These are phyloP conservation scores for Colletes gigas DNA, from an alignment of 1,140 invertebrate genomes.

Conservation along the genomic window DNA sequence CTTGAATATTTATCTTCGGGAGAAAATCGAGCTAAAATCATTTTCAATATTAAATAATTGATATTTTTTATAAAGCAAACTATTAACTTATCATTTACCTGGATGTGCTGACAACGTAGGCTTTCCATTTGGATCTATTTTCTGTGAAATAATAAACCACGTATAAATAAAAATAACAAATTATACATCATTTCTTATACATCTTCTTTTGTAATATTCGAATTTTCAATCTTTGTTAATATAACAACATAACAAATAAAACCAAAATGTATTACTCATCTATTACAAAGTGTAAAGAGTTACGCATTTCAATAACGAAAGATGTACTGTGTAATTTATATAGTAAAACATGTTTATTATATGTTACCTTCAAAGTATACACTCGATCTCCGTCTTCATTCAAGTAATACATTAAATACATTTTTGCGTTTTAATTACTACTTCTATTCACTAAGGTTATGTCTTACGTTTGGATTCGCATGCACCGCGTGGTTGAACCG, in stretches of 20 bases:
- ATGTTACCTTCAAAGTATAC: conserved; percentile 87
- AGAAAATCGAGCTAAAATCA: conserved; percentile 92
- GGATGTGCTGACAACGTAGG: conserved; percentile 95
- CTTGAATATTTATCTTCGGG: conserved; percentile 97
- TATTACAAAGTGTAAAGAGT: too few relatives aligned
- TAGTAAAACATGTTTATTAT: conserved; percentile 15
- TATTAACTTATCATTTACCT: conserved; percentile 77
- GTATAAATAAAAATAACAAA: background rate
- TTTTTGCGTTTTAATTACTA: conserved; percentile 73
- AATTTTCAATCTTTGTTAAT: background rate
- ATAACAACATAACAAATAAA: conserved; percentile 25
- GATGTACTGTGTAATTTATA: background rate
- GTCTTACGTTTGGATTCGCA: background rate
- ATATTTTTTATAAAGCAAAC: background rate
- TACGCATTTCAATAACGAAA: too few relatives aligned
- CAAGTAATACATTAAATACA: conserved; percentile 90
- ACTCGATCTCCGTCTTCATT: conserved; percentile 86
- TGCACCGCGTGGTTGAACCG: background rate
- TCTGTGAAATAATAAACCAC: conserved; percentile 79
- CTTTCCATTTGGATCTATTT: conserved; percentile 87
- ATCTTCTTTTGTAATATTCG: background rate
- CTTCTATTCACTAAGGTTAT: background rate
- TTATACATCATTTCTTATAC: background rate
- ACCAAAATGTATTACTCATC: too few relatives aligned
- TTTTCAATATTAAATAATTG: conserved; percentile 42